phyloP scores from a whole-genome alignment of 2,113 vertebrate genomes.

The Helogale parvula region DNA sequence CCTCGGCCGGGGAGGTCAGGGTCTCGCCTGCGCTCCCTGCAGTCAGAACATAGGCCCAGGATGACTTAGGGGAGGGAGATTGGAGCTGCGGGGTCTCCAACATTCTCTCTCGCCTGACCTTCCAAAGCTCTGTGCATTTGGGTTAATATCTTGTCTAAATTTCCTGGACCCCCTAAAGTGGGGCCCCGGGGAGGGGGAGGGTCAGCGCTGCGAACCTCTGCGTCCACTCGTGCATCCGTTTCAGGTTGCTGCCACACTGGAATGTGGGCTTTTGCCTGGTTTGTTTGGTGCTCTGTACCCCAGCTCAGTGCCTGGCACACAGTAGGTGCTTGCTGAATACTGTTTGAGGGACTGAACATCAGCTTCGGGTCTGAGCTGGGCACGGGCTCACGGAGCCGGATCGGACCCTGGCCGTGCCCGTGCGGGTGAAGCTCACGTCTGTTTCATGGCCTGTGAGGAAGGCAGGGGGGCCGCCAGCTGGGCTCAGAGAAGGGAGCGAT shows the following conservation, averaged over 20 bases:
- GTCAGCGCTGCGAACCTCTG: neutral
- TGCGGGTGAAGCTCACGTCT: neutral
- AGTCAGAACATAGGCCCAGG: neutral
- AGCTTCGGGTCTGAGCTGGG: neutral
- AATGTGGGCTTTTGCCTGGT: neutral
- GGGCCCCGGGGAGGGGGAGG: neutral
- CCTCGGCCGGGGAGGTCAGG: neutral
- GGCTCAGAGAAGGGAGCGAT: neutral
- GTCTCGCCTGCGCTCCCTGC: neutral
- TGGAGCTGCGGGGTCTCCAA: neutral
- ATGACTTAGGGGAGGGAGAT: neutral
- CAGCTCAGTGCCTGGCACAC: neutral
- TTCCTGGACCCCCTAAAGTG: neutral
- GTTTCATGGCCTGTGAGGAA: neutral
- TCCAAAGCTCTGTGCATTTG: neutral
- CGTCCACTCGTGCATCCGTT: neutral
- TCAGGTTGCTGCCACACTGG: neutral
- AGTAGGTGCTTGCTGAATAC: neutral
- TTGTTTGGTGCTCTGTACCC: neutral
- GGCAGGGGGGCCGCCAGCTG: neutral
- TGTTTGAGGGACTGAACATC: neutral
- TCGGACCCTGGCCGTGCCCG: neutral
- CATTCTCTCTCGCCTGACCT: neutral
- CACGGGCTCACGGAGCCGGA: accelerated
- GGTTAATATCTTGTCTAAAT: neutral